Evolutionary conservation across 2,888 invertebrate genomes (phyloP), one percentile per base, ranked within the genome.

Genomic region (Lacanobia wlatinum): DNA sequence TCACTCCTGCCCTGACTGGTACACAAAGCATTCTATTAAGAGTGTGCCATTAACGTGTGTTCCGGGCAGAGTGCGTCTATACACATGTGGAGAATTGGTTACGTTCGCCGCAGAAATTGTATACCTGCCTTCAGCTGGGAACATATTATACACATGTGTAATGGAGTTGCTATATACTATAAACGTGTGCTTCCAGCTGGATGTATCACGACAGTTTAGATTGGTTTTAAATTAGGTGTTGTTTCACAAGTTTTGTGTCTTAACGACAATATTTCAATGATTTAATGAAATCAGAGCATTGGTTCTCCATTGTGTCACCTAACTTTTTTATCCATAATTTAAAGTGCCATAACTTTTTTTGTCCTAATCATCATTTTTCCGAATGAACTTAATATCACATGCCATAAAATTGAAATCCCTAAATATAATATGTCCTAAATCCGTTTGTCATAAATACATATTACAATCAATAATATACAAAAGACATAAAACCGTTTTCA

Each of bases 1-100:
- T 74, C 78, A 58, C 56, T 75, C 63, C 10, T 66, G 48, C 28
- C 66, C 34, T 67, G 67, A 73, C 67, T 73, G 63, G 52, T 64
- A 65, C 70, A 84, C 80, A 82, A 84, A 84, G 82, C 85, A 75
- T 73, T 79, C 75, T 80, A 86, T 81, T 80, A 80, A 82, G 68
- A 76, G 65, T 61, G 53, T 76, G 56, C 73, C 38, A 76, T 77
- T 77, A 78, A 84, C 61, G 74, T 80, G 66, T 79, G 82, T 86
- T 79, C 78, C 69, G 70, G 65, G 64, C 67, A 73, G 60, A 70
- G 58, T 55, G 50, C 52, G 14, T 82, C 62, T 68, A 64, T 63
- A 62, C 23, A 68, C 38, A 34, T 76, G 52, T 66, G n/a, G 53
- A 38, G 70, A 81, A 61, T 83, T 70, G 69, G 64, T 85, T 60